A percentile compares a stretch with the other conserved stretches of the same genome.
These are phyloP conservation scores for Crocuta crocuta DNA, from an alignment of 2,113 vertebrate genomes.

Conservation along the genomic window DNA sequence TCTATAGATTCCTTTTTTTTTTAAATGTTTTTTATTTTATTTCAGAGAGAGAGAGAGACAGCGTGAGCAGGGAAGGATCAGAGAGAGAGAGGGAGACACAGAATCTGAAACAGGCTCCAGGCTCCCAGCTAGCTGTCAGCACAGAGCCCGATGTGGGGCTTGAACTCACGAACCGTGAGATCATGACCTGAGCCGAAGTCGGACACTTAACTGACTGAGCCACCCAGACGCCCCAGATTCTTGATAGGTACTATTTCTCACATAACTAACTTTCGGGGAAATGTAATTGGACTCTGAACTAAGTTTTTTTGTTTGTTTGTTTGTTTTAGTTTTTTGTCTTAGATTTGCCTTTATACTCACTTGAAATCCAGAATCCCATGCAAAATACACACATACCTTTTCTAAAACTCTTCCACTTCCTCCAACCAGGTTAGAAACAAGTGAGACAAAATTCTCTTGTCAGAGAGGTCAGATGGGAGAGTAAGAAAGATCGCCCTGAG, in stretches of 20 bases:
- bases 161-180: no score
- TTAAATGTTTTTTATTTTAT: no score
- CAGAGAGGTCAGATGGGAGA: slow-evolving; percentile 40
- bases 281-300: not conserved
- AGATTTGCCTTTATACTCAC: not conserved
- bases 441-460: slow-evolving; percentile 75
- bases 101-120: no score
- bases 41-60: no score
- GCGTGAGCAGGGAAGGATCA: no score
- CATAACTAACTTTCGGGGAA: not conserved
- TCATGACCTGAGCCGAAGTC: no score
- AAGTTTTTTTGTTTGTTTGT: not conserved
- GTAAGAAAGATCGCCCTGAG: slow-evolving; percentile 65
- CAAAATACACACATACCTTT: slow-evolving; percentile 27
- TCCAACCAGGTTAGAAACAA: slow-evolving; percentile 66
- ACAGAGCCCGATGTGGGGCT: no score
- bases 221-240: not conserved
- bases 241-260: not conserved
- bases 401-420: slow-evolving; percentile 25
- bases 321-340: not conserved
- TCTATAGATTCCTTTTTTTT: not conserved
- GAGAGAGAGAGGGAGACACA: no score
- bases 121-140: no score
- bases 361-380: slow-evolving; percentile 8
- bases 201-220: no score